These are phyloP conservation scores for Pediacus dermestoides DNA, from an alignment of 2,888 invertebrate species.

Conservation along the genomic window DNA sequence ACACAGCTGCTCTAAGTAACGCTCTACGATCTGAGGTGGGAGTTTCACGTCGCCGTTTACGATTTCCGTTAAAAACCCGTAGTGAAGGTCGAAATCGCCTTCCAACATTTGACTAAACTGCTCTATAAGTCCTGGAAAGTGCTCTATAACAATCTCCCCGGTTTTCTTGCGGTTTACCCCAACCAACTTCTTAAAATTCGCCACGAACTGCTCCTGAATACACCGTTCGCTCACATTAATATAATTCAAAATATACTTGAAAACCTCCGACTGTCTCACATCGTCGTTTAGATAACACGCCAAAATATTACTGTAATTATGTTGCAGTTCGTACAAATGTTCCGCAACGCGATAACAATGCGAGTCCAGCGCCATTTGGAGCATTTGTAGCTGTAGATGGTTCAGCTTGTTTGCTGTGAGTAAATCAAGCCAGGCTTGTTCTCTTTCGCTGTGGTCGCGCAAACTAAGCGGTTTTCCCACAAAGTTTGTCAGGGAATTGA, in stretches of 20 bases:
- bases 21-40: constrained; percentile 55
- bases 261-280: constrained; percentile 60
- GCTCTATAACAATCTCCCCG: constrained; percentile 60
- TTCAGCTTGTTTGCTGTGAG: constrained; percentile 60
- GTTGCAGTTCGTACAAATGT: constrained; percentile 60
- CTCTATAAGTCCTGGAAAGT: constrained; percentile 52
- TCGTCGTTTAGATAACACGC: constrained; percentile 66
- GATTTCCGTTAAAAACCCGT: constrained; percentile 59
- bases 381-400: constrained; percentile 57
- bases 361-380: constrained; percentile 61
- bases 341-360: constrained; percentile 71
- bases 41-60: constrained; percentile 43
- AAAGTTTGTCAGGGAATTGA: constrained; percentile 50
- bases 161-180: constrained; percentile 60
- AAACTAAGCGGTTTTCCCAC: constrained; percentile 35
- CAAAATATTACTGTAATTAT: constrained; percentile 61
- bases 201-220: constrained; percentile 50
- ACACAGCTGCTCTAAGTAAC: constrained; percentile 63
- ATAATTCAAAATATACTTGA: constrained; percentile 54
- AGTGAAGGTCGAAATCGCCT: constrained; percentile 49
- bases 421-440: constrained; percentile 70
- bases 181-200: constrained; percentile 54
- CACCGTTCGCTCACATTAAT: constrained; percentile 46
- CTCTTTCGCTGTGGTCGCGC: constrained; percentile 63
- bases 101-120: constrained; percentile 51